These are phyloP conservation scores for Agrypnus murinus DNA, from an alignment of 2,888 invertebrate genomes.

Conservation along the genomic window DNA sequence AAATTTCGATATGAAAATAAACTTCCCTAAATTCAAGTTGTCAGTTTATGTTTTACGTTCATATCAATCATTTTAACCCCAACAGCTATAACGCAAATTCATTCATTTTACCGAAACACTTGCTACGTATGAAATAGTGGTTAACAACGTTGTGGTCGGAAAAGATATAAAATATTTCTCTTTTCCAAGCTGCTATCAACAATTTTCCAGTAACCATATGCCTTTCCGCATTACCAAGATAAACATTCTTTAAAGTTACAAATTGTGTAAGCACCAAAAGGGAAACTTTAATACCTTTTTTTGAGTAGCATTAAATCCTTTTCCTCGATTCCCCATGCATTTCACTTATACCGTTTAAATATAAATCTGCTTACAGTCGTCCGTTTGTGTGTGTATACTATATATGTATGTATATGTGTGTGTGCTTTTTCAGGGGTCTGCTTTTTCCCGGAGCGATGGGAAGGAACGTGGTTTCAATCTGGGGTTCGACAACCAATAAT, in stretches of 20 bases:
- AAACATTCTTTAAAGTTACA: slow-evolving; percentile 26
- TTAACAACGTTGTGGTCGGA: too few species aligned
- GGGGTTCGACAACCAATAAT: slow-evolving; percentile 90
- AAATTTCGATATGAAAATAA: slow-evolving; percentile 21
- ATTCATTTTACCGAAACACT: slow-evolving; percentile 36
- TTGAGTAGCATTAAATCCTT: slow-evolving; percentile 39
- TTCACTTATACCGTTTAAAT: slow-evolving; percentile 47
- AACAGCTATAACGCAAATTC: slow-evolving; percentile 32
- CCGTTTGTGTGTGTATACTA: slow-evolving; percentile 45
- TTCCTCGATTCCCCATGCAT: slow-evolving; percentile 38
- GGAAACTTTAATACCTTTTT: slow-evolving; percentile 31
- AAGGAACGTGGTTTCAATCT: slow-evolving; percentile 93
- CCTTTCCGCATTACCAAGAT: slow-evolving; percentile 7
- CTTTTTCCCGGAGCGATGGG: slow-evolving; percentile 88
- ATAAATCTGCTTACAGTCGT: slow-evolving; percentile 47
- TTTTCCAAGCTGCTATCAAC: too few species aligned
- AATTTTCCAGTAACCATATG: neutral
- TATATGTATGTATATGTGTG: too few species aligned
- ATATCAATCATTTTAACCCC: slow-evolving; percentile 42
- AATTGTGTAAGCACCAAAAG: slow-evolving; percentile 32
- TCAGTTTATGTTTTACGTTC: slow-evolving; percentile 41
- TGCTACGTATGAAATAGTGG: neutral
- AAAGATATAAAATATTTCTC: too few species aligned
- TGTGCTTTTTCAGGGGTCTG: slow-evolving; percentile 77
- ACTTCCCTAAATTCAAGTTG: slow-evolving; percentile 25